phyloP scores from a whole-genome alignment of 2,888 invertebrate genomes.

The Ectemnius lituratus region DNA sequence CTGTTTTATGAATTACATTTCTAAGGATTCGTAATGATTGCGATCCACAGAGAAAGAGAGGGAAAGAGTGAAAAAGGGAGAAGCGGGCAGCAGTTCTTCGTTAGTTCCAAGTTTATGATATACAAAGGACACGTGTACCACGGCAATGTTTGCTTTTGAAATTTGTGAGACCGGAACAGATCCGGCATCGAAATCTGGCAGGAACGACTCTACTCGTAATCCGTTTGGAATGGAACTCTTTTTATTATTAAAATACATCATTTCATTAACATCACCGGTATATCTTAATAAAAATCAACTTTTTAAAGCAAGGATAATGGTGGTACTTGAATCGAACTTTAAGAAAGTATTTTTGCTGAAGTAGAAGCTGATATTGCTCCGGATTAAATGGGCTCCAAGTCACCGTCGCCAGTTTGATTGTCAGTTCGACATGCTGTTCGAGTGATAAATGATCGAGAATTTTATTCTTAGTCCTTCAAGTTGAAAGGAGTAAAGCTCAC shows the following conservation, averaged over 20 bases:
- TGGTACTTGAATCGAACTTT: not conserved
- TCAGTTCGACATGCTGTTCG: not conserved
- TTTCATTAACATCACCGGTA: too few relatives aligned
- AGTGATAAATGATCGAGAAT: slow-evolving; percentile 19
- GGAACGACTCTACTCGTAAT: not conserved
- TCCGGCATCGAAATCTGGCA: slow-evolving; percentile 33
- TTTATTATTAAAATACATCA: too few relatives aligned
- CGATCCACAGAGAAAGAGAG: not conserved
- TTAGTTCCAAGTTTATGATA: slow-evolving; percentile 54
- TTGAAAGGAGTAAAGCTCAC: slow-evolving; percentile 37
- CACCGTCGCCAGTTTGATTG: not conserved
- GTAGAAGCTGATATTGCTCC: not conserved
- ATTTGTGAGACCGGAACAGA: slow-evolving; percentile 47
- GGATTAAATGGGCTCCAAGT: not conserved
- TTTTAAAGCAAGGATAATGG: not conserved
- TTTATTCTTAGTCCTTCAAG: slow-evolving; percentile 40
- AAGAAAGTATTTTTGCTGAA: slow-evolving; percentile 17
- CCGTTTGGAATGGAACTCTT: too few relatives aligned
- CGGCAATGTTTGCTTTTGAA: slow-evolving; percentile 64
- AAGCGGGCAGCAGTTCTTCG: slow-evolving; percentile 32
- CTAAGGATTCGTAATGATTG: too few relatives aligned
- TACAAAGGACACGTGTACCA: slow-evolving; percentile 67
- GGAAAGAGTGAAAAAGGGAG: slow-evolving; percentile 52
- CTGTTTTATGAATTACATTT: too few relatives aligned
- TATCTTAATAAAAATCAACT: too few relatives aligned